phyloP scores from a whole-genome alignment of 2,888 invertebrate genomes.

The Acholoe squamosa region DNA sequence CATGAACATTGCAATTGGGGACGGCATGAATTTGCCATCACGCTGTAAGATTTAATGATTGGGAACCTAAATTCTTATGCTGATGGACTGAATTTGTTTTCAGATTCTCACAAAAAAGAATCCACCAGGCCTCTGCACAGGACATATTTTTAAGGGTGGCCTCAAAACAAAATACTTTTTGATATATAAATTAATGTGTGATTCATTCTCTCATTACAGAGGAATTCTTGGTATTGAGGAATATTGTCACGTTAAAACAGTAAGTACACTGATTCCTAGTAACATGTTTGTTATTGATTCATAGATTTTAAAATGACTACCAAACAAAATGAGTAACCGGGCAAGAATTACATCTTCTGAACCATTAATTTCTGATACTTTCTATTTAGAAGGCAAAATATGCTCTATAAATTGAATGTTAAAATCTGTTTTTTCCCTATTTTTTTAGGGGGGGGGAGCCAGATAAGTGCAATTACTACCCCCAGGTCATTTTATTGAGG shows the following conservation, averaged over 20 bases:
- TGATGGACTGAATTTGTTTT: too few relatives aligned
- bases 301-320: too few relatives aligned
- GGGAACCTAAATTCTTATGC: too few relatives aligned
- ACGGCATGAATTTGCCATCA: too few relatives aligned
- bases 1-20: too few relatives aligned
- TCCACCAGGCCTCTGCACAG: neutral
- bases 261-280: too few relatives aligned
- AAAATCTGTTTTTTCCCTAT: neutral
- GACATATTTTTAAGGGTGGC: too few relatives aligned
- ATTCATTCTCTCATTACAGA: conserved; percentile 83
- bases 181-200: neutral
- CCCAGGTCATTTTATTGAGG: neutral
- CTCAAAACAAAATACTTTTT: neutral
- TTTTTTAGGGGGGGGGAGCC: neutral
- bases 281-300: too few relatives aligned
- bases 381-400: neutral
- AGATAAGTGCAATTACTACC: neutral
- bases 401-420: neutral
- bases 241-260: conserved; percentile 52
- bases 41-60: too few relatives aligned
- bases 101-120: too few relatives aligned
- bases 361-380: neutral
- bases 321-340: too few relatives aligned
- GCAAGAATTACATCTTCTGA: neutral
- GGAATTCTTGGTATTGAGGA: conserved; percentile 43